Evolutionary conservation across 2,797 vertebrate species (phyloP).

Genomic region (Nyctalus aviator): DNA sequence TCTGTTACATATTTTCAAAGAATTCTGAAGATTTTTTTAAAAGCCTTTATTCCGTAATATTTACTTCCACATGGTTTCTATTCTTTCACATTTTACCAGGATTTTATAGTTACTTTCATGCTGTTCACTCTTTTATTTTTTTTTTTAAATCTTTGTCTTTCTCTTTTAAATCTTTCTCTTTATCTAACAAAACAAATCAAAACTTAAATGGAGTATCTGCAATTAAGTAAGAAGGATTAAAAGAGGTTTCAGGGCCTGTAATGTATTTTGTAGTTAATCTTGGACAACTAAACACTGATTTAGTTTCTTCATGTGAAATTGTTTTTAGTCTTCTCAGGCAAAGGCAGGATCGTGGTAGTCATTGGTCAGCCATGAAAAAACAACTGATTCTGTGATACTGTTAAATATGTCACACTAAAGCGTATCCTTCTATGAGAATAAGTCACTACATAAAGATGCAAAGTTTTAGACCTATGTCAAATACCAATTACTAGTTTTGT

Average conservation of each 20-base stretch:
- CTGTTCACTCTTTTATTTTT: constrained; percentile 61
- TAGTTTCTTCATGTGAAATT: constrained; percentile 53
- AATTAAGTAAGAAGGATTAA: constrained; percentile 57
- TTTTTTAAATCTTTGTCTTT: constrained; percentile 28
- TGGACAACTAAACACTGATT: constrained; percentile 18
- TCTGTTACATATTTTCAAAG: constrained; percentile 58
- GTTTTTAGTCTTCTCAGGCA: constrained; percentile 49
- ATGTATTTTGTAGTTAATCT: constrained; percentile 61
- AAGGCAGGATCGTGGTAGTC: constrained; percentile 56
- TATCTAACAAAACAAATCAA: constrained; percentile 63
- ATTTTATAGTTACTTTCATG: constrained; percentile 65
- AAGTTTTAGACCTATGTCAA: constrained; percentile 81
- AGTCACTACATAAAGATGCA: constrained; percentile 62
- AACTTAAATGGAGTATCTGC: constrained; percentile 47
- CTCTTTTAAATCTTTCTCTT: constrained; percentile 53
- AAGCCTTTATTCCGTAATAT: constrained; percentile 52
- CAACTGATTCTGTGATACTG: constrained; percentile 65
- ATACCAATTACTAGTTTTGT: constrained; percentile 79
- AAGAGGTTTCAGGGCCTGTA: constrained; percentile 44
- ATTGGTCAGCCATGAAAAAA: constrained; percentile 58
- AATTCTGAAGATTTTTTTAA: constrained; percentile 9
- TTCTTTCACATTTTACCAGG: constrained; percentile 57
- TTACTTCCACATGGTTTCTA: constrained; percentile 65
- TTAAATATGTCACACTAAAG: constrained; percentile 69
- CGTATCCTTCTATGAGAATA: constrained; percentile 64